Conservation (phyloP, 2,113 vertebrate genomes). For the Leptobrachium leishanense region DNA sequence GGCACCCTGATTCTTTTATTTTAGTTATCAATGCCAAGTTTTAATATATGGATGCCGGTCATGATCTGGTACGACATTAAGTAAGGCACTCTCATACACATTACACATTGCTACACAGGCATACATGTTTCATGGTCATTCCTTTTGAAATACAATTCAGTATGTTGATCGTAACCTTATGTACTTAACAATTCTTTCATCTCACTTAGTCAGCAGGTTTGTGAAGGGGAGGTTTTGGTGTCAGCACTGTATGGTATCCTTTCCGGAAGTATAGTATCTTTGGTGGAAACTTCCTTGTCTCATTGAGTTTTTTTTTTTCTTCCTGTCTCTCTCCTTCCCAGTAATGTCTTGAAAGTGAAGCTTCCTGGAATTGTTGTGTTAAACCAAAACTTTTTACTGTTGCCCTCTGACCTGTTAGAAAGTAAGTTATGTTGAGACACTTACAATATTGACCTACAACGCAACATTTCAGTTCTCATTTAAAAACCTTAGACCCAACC, state of each 20-base stretch:
- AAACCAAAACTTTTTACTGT: slow-evolving; percentile 34
- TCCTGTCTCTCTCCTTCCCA: slow-evolving; percentile 68
- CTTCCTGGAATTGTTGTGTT: slow-evolving; percentile 75
- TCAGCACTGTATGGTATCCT: slow-evolving; percentile 43
- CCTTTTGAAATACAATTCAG: not conserved
- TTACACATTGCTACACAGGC: no score
- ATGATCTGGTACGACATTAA: no score
- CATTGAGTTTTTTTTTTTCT: slow-evolving; percentile 55
- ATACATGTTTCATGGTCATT: not conserved
- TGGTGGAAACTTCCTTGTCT: slow-evolving; percentile 42
- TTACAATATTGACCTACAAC: not conserved
- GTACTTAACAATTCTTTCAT: slow-evolving; percentile 20
- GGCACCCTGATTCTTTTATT: no score
- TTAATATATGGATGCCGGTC: no score
- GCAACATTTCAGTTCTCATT: not conserved
- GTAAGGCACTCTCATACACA: no score
- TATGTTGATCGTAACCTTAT: not conserved
- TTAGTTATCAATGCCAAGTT: no score
- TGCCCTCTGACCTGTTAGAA: slow-evolving; percentile 19
- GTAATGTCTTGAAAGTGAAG: slow-evolving; percentile 55
- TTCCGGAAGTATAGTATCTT: slow-evolving; percentile 45
- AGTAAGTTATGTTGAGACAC: slow-evolving; percentile 1
- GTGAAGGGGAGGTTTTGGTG: slow-evolving; percentile 9
- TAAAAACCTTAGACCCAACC: no score
- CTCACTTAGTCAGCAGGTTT: slow-evolving; percentile 30